Conservation (phyloP, 2,797 vertebrate species). For the Eutrigla gurnardus region DNA sequence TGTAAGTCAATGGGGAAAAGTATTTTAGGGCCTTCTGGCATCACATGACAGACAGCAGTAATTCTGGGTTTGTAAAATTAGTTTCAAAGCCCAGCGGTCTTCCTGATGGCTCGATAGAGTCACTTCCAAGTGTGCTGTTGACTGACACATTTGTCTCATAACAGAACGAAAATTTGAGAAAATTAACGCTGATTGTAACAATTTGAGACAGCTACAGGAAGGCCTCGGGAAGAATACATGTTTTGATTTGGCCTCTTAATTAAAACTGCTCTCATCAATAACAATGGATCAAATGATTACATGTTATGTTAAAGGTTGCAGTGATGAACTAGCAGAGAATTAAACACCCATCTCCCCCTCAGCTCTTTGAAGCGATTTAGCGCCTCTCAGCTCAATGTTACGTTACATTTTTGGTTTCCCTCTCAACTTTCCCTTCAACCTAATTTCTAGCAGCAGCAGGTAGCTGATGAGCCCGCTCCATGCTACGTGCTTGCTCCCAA, state of each 20-base stretch:
- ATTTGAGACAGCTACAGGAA: slow-evolving; percentile 1
- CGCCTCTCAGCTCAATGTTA: not conserved
- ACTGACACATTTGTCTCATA: slow-evolving; percentile 27
- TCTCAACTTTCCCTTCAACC: not conserved
- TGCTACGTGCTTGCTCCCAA: not conserved
- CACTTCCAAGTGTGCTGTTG: slow-evolving; percentile 9
- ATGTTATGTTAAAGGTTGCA: not conserved
- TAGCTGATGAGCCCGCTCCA: not conserved
- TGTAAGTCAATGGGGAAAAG: not conserved
- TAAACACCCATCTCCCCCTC: not conserved
- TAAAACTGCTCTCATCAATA: slow-evolving; percentile 9
- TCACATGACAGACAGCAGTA: no score
- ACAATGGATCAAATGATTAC: not conserved
- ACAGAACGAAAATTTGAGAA: slow-evolving; percentile 2
- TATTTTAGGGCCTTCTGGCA: not conserved
- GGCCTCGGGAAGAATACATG: not conserved
- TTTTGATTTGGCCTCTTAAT: not conserved
- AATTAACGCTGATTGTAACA: slow-evolving; percentile 17
- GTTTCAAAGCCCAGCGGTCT: not conserved
- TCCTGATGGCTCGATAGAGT: not conserved
- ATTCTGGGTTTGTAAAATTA: not conserved
- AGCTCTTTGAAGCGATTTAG: not conserved
- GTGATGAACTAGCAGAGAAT: not conserved
- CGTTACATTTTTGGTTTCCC: not conserved
- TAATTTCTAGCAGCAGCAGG: not conserved